Conservation (phyloP, 2,797 vertebrate species). For the Apogon hyalosoma region DNA sequence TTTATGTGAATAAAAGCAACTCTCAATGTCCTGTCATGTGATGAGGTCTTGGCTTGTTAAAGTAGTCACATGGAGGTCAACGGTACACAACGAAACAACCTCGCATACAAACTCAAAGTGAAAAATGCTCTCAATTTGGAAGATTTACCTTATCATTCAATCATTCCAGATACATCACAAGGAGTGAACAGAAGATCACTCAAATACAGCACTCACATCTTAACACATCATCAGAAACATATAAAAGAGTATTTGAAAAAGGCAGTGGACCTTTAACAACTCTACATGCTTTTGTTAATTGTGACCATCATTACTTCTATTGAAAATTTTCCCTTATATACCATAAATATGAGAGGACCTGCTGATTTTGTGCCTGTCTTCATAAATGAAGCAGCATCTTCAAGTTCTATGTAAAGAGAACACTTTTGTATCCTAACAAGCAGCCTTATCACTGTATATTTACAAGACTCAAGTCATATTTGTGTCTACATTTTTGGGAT, state of each 20-base stretch:
- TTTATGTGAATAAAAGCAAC: slow-evolving; percentile 45
- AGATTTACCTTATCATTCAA: slow-evolving; percentile 19
- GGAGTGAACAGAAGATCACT: slow-evolving; percentile 5
- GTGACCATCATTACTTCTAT: slow-evolving; percentile 9
- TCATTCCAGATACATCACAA: slow-evolving; percentile 35
- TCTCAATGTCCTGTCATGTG: slow-evolving; percentile 52
- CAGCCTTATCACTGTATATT: not conserved
- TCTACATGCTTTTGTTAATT: slow-evolving; percentile 15
- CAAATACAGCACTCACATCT: not conserved
- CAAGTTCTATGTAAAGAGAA: not conserved
- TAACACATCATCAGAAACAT: slow-evolving; percentile 22
- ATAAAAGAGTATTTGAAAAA: slow-evolving; percentile 4
- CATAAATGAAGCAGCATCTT: not conserved
- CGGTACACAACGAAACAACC: slow-evolving; percentile 21
- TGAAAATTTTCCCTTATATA: too few relatives aligned
- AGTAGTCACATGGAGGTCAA: slow-evolving; percentile 58
- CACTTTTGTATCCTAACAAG: not conserved
- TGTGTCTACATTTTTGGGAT: not conserved
- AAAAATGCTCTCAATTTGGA: slow-evolving; percentile 23
- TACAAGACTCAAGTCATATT: not conserved
- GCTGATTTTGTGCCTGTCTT: not conserved
- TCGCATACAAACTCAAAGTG: slow-evolving; percentile 18
- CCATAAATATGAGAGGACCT: slow-evolving; percentile 1
- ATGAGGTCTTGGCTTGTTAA: slow-evolving; percentile 50
- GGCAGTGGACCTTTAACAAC: slow-evolving; percentile 22